Evolutionary conservation across 2,113 vertebrate genomes (phyloP), one percentile per base, ranked within the genome.

Genomic region (Coracopsis vasa): DNA sequence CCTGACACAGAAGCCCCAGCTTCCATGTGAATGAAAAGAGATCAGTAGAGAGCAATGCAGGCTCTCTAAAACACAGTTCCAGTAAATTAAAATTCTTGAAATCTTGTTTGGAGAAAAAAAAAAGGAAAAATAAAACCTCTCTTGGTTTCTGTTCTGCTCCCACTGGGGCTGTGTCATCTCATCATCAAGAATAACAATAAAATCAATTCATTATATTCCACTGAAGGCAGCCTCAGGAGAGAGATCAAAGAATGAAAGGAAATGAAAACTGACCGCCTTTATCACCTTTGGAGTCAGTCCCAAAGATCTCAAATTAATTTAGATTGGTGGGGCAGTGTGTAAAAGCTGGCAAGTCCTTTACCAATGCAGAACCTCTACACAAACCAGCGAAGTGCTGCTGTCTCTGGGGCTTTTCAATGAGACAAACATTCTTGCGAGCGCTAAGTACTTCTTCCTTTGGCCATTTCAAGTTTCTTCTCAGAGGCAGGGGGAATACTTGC

Each of bases 281-380:
- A 94, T 96, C 95, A 96, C 93, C 95, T 96, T 86, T 96, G 95
- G 95, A 96, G 78, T 62, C 74, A 65, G 77, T 90, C 94, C 93
- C 90, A 91, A 95, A 95, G 62, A 94, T 94, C 87, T 95, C 95
- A 91, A 87, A 95, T 95, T 90, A 90, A 94, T 96, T 95, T 90
- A 95, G 93, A 95, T 88, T 85, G 74, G 90, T 95, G 94, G 89
- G 80, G 90, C 90, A 95, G 81, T 11, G 48, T 45, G 82, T 56
- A 82, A 94, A 91, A 94, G 8, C 81, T 94, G 84, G 80, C 81
- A 91, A 91, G 62, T 35, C 56, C 56, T 77, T 85, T 80, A 62
- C 70, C 23, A 50, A 48, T 14, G 37, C 58, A 56, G 39, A 95
- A 48, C 56, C 18, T 71, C 42, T 91, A 19, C 29, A 79, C 60